These are phyloP conservation scores for Garrulus glandarius DNA, from an alignment of 2,797 vertebrate species.

Conservation along the genomic window DNA sequence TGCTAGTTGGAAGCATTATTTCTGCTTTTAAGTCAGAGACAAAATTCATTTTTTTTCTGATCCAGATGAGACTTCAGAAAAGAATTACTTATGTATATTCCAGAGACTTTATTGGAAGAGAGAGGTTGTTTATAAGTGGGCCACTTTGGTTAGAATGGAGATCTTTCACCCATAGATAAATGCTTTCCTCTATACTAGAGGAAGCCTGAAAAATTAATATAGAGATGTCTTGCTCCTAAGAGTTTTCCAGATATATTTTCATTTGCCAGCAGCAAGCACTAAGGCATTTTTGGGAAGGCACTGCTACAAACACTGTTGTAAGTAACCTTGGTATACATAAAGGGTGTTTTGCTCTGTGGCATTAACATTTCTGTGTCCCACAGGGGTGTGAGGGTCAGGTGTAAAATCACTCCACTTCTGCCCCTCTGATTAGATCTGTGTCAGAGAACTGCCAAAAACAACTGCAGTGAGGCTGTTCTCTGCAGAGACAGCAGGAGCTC, in stretches of 20 bases:
- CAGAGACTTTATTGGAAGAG: not conserved
- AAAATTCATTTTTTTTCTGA: constrained; percentile 25
- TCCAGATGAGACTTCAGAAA: not conserved
- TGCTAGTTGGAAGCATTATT: not conserved
- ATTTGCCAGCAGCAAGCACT: not conserved
- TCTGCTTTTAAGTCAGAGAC: constrained; percentile 8
- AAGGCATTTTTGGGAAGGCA: not conserved
- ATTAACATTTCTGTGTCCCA: not conserved
- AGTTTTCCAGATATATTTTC: not conserved
- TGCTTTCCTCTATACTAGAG: not conserved
- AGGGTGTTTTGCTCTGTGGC: not conserved
- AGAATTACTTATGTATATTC: not conserved
- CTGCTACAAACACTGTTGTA: not conserved
- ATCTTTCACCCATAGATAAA: not conserved
- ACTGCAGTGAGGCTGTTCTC: not conserved
- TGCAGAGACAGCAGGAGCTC: not conserved
- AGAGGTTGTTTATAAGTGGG: not conserved
- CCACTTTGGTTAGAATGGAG: not conserved
- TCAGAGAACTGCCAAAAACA: not conserved
- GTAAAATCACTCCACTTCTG: not conserved
- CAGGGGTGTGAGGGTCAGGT: accelerated
- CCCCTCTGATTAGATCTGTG: not conserved
- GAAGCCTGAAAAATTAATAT: constrained; percentile 8
- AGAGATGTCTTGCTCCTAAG: not conserved
- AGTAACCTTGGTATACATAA: not conserved